A percentile compares a stretch with the other conserved stretches of the same genome.
phyloP scores from a whole-genome alignment of 2,113 vertebrate species.

The Bagarius yarrelli region DNA sequence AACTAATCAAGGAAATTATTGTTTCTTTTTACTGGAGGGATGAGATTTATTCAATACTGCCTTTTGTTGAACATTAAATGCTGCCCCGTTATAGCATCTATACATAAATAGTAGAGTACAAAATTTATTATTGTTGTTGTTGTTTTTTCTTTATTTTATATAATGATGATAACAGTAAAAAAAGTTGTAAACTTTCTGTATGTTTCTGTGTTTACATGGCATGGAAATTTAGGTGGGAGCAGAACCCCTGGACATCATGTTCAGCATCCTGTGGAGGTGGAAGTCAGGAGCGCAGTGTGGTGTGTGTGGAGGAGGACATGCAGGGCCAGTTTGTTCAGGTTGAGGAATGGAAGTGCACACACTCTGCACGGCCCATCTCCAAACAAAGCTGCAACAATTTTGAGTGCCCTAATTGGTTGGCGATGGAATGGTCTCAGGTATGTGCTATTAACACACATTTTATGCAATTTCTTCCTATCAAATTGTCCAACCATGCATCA shows the following conservation, averaged over 20 bases:
- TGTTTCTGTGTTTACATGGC: background rate
- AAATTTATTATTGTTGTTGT: background rate
- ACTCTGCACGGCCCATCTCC: constrained; percentile 79
- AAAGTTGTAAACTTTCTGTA: background rate
- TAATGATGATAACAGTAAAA: no score
- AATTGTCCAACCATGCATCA: no score
- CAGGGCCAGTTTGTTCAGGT: constrained; percentile 81
- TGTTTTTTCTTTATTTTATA: background rate
- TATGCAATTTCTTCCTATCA: background rate
- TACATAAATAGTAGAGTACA: background rate
- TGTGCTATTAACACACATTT: background rate
- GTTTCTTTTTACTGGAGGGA: background rate
- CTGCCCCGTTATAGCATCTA: background rate
- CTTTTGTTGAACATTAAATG: background rate
- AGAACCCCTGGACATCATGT: constrained; percentile 91
- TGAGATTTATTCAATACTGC: background rate
- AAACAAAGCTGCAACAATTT: constrained; percentile 86
- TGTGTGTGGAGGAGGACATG: constrained; percentile 88
- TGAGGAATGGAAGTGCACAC: constrained; percentile 94
- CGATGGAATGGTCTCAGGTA: constrained; percentile 96
- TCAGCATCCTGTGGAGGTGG: constrained; percentile 89
- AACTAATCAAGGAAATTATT: background rate
- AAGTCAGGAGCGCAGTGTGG: constrained; percentile 82
- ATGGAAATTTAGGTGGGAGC: constrained; percentile 83
- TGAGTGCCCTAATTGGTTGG: constrained; percentile 88